A percentile compares a stretch with the other conserved stretches of the same genome.
phyloP scores from a whole-genome alignment of 2,888 invertebrate species.

The Meteorus cinctellus region DNA sequence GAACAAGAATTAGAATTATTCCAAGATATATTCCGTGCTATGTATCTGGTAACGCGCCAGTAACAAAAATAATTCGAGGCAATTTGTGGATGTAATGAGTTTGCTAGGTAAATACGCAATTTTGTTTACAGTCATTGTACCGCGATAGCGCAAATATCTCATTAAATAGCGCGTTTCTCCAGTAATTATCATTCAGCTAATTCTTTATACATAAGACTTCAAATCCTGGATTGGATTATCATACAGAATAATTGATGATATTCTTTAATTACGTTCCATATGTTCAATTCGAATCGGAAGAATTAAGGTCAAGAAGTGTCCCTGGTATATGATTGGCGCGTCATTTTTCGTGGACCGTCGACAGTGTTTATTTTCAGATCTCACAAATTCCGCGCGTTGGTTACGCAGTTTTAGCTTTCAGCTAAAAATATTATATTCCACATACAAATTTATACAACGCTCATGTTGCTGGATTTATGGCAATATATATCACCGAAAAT shows the following conservation, averaged over 20 bases:
- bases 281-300: constrained; percentile 3
- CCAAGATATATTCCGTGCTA: constrained; percentile 46
- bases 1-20: constrained; percentile 40
- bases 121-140: constrained; percentile 9
- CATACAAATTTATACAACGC: constrained; percentile 32
- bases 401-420: constrained; percentile 47
- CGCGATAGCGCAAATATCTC: background rate
- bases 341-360: constrained; percentile 48
- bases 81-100: constrained; percentile 25
- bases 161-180: background rate
- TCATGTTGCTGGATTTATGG: constrained; percentile 13
- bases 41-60: constrained; percentile 47
- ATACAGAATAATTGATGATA: background rate
- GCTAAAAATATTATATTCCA: constrained; percentile 52
- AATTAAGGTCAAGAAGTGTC: constrained; percentile 42
- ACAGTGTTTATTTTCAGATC: constrained; percentile 57
- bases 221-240: background rate
- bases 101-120: constrained; percentile 24
- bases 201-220: background rate
- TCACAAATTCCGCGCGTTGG: constrained; percentile 45
- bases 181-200: too few relatives aligned
- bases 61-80: constrained; percentile 49
- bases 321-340: constrained; percentile 36
- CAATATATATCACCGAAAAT: constrained; percentile 5
- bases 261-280: constrained; percentile 2